Percentiles rank a stretch among this genome's conserved stretches.
Evolutionary conservation across 92 coral and sea anemone species (phyloP).

Genomic region (Epizoanthus illoricatus): DNA sequence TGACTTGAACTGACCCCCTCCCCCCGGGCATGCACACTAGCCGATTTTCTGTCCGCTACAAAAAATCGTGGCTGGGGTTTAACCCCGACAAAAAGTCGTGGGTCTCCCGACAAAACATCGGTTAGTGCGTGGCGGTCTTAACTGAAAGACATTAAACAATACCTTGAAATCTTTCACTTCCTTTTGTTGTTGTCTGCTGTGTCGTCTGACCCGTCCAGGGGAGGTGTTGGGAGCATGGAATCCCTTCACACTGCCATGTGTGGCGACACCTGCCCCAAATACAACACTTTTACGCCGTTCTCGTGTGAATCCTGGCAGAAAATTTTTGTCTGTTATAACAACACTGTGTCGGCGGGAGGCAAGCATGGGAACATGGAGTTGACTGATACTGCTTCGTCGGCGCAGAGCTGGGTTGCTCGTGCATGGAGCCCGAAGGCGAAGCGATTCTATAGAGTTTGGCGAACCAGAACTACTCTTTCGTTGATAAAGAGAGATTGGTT

Average conservation of each 20-base stretch:
- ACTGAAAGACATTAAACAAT: not conserved
- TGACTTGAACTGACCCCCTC: no score
- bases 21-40: no score
- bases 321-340: not conserved
- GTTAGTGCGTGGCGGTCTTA: no score
- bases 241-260: not conserved
- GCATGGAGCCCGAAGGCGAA: no score
- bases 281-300: slow-evolving; percentile 2
- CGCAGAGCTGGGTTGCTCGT: not conserved
- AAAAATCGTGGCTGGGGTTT: no score
- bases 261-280: not conserved
- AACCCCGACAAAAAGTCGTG: no score
- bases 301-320: not conserved
- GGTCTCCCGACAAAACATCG: no score
- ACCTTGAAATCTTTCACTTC: not conserved
- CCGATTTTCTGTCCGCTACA: no score
- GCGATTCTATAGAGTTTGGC: no score
- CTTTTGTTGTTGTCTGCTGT: slow-evolving; percentile 10
- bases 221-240: not conserved
- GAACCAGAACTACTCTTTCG: not conserved
- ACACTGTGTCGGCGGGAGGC: not conserved
- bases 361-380: not conserved
- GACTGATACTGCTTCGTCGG: not conserved
- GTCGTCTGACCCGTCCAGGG: not conserved
- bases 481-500: not conserved